These are phyloP conservation scores for Hoplodrina ambigua DNA, from an alignment of 2,888 invertebrate species.

Conservation along the genomic window DNA sequence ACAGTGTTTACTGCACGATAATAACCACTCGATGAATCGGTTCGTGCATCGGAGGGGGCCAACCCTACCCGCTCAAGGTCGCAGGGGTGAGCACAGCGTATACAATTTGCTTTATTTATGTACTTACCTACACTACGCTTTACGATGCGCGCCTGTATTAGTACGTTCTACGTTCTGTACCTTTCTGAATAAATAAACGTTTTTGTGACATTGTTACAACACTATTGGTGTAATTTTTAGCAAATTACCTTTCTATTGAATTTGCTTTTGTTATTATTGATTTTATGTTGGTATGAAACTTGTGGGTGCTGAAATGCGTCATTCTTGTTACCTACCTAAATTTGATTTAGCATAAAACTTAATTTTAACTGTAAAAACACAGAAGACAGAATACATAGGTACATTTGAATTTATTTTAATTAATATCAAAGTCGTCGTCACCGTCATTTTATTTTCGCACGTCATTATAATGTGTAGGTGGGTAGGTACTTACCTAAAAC, in stretches of 20 bases:
- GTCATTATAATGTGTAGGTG: not conserved
- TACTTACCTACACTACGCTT: conserved; percentile 52
- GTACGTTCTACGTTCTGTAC: conserved; percentile 56
- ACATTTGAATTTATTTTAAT: conserved; percentile 4
- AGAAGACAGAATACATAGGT: too few relatives aligned
- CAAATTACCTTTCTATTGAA: conserved; percentile 40
- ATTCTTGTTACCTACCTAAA: conserved; percentile 11
- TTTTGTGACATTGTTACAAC: conserved; percentile 56
- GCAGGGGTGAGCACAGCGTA: conserved; percentile 74
- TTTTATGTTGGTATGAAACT: conserved; percentile 27
- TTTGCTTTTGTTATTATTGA: conserved; percentile 29
- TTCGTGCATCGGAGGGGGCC: conserved; percentile 73
- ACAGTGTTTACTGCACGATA: conserved; percentile 65
- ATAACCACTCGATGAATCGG: conserved; percentile 68
- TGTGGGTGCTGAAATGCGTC: conserved; percentile 1
- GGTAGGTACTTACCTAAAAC: not conserved
- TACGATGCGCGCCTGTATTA: conserved; percentile 63
- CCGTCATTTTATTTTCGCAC: not conserved
- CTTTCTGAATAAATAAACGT: conserved; percentile 64
- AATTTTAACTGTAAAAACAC: not conserved
- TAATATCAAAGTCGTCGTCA: not conserved
- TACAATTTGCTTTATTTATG: conserved; percentile 62
- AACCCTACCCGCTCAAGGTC: conserved; percentile 83
- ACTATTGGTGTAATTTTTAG: conserved; percentile 49
- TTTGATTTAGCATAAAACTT: conserved; percentile 5